Evolutionary conservation across 2,797 vertebrate species (phyloP), one percentile per base, ranked within the genome.

Genomic region (Salarias fasciatus): DNA sequence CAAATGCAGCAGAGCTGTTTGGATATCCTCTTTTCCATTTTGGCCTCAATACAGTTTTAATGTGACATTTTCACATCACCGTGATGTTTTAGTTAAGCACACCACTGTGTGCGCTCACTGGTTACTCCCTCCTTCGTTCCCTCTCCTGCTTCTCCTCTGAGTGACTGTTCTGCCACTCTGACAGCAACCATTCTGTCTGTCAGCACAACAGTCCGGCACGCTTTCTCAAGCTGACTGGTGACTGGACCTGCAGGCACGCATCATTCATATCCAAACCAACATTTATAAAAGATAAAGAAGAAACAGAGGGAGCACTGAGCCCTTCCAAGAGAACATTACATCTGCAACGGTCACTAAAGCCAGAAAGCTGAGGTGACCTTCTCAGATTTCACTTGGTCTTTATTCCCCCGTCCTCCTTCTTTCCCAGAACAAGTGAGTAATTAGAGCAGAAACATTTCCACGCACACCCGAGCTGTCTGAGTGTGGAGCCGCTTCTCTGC

Each of bases 391-490:
- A 84, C 80, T 80, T 84, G 67, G 76, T 64, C 70, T 65, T 24
- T 37, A 38, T 38, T 38, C 29, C 33, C 31, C 1, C 6, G 7
- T 6, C 7, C 12, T 56, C 36, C 15, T 58, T 62, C 60, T 70
- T 87, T 88, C 77, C 75, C 80, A 82, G 85, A 85, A 86, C 75
- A 83, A 86, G 85, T 79, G 62, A 88, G 77, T 92, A 90, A 90
- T 91, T 90, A 87, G 85, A 89, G 83, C 86, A 84, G 84, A 87
- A 89, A 86, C 74, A 84, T 85, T 84, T 80, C 69, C 77, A 74
- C 69, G 63, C 76, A 84, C 76, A 74, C 68, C 61, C 49, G 1
- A 35, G 60, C 60, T 67, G 69, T 63, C 60, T 76, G 60, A 66
- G 69, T 60, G 62, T 49, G 11, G 52, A 76, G 66, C 59, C 71